Percentiles rank a stretch among this genome's conserved stretches.
These are phyloP conservation scores for Eptatretus atami DNA, from an alignment of 2,797 vertebrate species.

Conservation along the genomic window DNA sequence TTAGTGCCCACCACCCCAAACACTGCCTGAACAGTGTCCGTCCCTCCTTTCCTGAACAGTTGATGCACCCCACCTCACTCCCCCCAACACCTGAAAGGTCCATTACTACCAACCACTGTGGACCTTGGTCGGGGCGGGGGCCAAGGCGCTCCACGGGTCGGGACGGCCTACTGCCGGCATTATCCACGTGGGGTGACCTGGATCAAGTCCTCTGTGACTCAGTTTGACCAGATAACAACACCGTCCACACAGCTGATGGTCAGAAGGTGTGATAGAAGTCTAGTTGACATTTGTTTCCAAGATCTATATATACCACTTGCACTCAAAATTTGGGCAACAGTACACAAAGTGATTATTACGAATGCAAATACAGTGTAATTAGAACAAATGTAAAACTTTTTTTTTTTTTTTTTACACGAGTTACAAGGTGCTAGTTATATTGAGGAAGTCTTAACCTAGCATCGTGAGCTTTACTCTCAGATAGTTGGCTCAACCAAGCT, in stretches of 20 bases:
- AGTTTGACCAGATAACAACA: slow-evolving; percentile 42
- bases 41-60: not conserved
- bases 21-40: not conserved
- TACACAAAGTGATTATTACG: too few relatives aligned
- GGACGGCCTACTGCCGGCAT: slow-evolving; percentile 30
- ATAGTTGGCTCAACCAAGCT: too few relatives aligned
- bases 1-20: not conserved
- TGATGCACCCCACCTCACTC: not conserved
- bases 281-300: too few relatives aligned
- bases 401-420: too few relatives aligned
- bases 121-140: slow-evolving; percentile 74
- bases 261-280: slow-evolving; percentile 20
- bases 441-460: too few relatives aligned
- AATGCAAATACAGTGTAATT: too few relatives aligned
- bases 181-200: slow-evolving; percentile 53
- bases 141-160: slow-evolving; percentile 30
- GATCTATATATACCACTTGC: too few relatives aligned
- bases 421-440: too few relatives aligned
- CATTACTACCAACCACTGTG: slow-evolving; percentile 93
- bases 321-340: too few relatives aligned
- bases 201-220: slow-evolving; percentile 43
- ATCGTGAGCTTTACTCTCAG: too few relatives aligned
- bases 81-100: slow-evolving; percentile 19
- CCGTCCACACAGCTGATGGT: slow-evolving; percentile 27
- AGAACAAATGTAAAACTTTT: too few relatives aligned